phyloP scores from a whole-genome alignment of 1,140 invertebrate genomes.

The Notospermus geniculatus region DNA sequence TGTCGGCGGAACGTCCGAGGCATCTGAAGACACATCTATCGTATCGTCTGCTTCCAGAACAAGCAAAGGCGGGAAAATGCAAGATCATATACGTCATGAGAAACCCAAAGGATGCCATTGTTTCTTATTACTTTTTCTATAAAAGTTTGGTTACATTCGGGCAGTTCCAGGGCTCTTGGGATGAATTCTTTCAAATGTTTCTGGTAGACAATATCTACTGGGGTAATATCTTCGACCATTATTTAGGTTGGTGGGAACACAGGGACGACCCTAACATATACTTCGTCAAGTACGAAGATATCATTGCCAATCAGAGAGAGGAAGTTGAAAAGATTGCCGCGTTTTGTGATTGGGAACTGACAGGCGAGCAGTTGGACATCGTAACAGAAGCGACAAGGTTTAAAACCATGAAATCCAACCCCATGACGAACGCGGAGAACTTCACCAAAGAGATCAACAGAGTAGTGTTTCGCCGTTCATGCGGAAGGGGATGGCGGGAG shows the following conservation, averaged over 20 bases:
- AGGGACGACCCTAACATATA: slow-evolving; percentile 73
- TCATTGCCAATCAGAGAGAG: slow-evolving; percentile 36
- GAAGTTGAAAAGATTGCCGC: slow-evolving; percentile 49
- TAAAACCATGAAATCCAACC: slow-evolving; percentile 4
- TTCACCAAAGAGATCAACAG: not conserved
- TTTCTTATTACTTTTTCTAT: slow-evolving; percentile 81
- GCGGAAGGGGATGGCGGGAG: not conserved
- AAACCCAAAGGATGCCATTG: slow-evolving; percentile 81
- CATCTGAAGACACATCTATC: slow-evolving; percentile 7
- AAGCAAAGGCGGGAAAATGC: not conserved
- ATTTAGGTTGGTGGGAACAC: slow-evolving; percentile 63
- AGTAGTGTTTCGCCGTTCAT: not conserved
- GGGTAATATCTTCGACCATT: slow-evolving; percentile 6
- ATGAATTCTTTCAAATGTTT: slow-evolving; percentile 50
- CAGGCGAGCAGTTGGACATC: not conserved
- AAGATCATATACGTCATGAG: slow-evolving; percentile 47
- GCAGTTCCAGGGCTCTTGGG: slow-evolving; percentile 41
- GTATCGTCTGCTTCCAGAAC: not conserved
- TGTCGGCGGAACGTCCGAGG: not conserved
- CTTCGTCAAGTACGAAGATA: slow-evolving; percentile 80
- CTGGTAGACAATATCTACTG: slow-evolving; percentile 39
- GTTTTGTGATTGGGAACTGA: slow-evolving; percentile 38
- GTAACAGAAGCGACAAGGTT: not conserved
- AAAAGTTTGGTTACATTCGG: slow-evolving; percentile 65
- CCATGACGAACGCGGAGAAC: slow-evolving; percentile 2